A percentile compares a stretch with the other conserved stretches of the same genome.
These are phyloP conservation scores for Taenaris catops DNA, from an alignment of 2,888 invertebrate species.

Conservation along the genomic window DNA sequence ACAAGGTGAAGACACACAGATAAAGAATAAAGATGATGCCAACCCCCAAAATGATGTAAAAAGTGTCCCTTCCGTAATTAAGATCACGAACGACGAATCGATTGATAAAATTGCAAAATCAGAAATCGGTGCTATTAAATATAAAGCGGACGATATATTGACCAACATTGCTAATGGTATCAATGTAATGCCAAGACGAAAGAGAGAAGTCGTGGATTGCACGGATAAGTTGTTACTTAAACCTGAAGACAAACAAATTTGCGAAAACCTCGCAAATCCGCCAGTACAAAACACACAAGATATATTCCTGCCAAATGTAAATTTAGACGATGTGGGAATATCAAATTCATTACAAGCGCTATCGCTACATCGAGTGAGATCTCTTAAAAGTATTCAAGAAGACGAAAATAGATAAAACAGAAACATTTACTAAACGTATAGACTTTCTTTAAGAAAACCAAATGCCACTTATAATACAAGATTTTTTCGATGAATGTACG, in stretches of 20 bases:
- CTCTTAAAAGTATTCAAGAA: slow-evolving; percentile 51
- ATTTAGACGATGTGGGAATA: slow-evolving; percentile 40
- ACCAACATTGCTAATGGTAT: slow-evolving; percentile 17
- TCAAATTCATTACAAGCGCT: slow-evolving; percentile 41
- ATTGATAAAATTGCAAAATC: slow-evolving; percentile 15
- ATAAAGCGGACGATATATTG: slow-evolving; percentile 19
- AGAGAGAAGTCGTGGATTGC: slow-evolving; percentile 57
- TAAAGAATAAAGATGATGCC: slow-evolving; percentile 21
- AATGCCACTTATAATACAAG: no score
- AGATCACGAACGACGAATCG: slow-evolving; percentile 32
- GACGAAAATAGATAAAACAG: slow-evolving; percentile 32
- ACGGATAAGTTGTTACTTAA: slow-evolving; percentile 39
- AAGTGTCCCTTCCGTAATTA: slow-evolving; percentile 47
- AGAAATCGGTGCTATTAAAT: slow-evolving; percentile 20
- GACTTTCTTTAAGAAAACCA: no score
- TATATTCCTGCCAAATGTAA: slow-evolving; percentile 37
- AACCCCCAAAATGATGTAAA: slow-evolving; percentile 27
- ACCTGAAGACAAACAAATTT: slow-evolving; percentile 48
- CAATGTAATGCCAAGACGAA: slow-evolving; percentile 37
- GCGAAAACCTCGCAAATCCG: slow-evolving; percentile 36
- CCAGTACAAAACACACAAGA: slow-evolving; percentile 22
- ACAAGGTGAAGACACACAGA: slow-evolving; percentile 50
- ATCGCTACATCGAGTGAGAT: slow-evolving; percentile 47
- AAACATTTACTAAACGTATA: no score
- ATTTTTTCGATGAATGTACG: no score